Evolutionary conservation across 2,888 invertebrate species (phyloP).

Genomic region (Odontocolon sp.): DNA sequence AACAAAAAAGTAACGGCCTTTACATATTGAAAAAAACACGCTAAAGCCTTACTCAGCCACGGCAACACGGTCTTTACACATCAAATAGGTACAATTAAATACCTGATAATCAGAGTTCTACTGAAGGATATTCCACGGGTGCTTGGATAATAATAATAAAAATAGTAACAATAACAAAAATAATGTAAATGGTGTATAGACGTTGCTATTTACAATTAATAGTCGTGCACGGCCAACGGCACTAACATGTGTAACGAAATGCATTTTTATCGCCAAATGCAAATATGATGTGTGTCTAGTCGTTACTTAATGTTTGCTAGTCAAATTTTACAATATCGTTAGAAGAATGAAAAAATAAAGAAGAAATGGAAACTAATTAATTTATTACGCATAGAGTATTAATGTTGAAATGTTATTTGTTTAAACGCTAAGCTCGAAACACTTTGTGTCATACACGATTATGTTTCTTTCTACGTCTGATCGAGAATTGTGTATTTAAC

Average conservation of each 20-base stretch:
- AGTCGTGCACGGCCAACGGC: conserved; percentile 38
- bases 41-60: conserved; percentile 21
- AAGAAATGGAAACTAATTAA: conserved; percentile 23
- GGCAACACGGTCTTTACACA: conserved; percentile 37
- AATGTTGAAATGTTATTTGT: conserved; percentile 40
- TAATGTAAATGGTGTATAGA: conserved; percentile 23
- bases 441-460: background rate
- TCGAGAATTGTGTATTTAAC: too few relatives aligned
- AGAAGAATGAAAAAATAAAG: conserved; percentile 7
- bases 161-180: background rate
- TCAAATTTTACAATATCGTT: conserved; percentile 74
- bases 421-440: conserved; percentile 17
- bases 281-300: conserved; percentile 72
- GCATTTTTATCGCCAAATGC: conserved; percentile 35
- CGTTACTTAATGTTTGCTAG: conserved; percentile 78
- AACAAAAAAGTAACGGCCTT: conserved; percentile 39
- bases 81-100: conserved; percentile 43
- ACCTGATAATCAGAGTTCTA: conserved; percentile 44
- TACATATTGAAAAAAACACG: conserved; percentile 18
- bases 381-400: conserved; percentile 52
- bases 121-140: conserved; percentile 36
- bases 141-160: conserved; percentile 35
- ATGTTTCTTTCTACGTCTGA: too few relatives aligned
- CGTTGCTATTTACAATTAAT: conserved; percentile 6
- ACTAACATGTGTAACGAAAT: conserved; percentile 13